phyloP scores from a whole-genome alignment of 2,113 vertebrate genomes.

The Paramormyrops kingsleyae region DNA sequence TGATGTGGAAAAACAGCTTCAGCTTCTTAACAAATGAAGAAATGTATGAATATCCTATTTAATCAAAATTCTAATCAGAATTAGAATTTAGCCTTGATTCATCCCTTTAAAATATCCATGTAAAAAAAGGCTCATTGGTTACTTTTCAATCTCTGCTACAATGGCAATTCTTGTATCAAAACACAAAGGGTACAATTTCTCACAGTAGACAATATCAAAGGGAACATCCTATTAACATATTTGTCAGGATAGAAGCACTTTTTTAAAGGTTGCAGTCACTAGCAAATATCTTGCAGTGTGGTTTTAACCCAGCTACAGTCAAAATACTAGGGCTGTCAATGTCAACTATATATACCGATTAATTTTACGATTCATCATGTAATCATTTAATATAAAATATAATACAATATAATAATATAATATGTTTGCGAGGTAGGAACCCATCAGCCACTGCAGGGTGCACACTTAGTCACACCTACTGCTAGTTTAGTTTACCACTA shows the following conservation, averaged over 20 bases:
- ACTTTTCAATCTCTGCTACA: not conserved
- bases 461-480: not conserved
- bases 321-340: not conserved
- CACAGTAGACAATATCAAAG: not conserved
- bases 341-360: not conserved
- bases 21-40: not conserved
- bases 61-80: not conserved
- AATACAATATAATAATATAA: no score
- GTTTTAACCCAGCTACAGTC: not conserved
- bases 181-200: not conserved
- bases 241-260: not conserved
- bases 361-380: no score
- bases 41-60: not conserved
- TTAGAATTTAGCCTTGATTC: not conserved
- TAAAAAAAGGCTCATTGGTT: not conserved
- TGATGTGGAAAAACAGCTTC: not conserved
- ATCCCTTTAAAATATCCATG: not conserved
- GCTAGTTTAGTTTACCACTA: not conserved
- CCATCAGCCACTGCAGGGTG: not conserved
- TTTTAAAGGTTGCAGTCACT: not conserved
- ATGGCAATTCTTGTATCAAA: not conserved
- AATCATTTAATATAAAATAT: no score
- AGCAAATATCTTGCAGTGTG: not conserved
- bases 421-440: not conserved
- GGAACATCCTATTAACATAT: not conserved